Evolutionary conservation across 2,888 invertebrate genomes (phyloP), one percentile per base, ranked within the genome.

Genomic region (Malthinus flaveolus): DNA sequence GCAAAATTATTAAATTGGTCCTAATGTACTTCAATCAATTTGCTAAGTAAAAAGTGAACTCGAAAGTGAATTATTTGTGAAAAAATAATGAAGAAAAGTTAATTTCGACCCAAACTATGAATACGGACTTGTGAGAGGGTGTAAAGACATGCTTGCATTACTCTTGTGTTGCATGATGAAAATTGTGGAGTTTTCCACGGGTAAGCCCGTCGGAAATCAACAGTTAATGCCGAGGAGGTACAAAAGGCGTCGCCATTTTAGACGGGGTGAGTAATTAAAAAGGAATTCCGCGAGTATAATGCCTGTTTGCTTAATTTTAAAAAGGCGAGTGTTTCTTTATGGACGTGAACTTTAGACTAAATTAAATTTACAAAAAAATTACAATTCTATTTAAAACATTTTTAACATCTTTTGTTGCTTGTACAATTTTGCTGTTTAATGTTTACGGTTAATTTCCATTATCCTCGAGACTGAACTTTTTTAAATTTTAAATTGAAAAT

Each of bases 141-240:
- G 23, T 56, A 62, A 58, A 74, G 76, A 76, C 73, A 84, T 83
- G 83, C 81, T 84, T 77, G 80, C 83, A 76, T 78, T 84, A 74
- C 75, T 84, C 65, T 74, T 84, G 79, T 84, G 84, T 75, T 81
- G 83, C 76, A 83, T 84, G 77, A 83, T 84, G 83, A 84, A 84
- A 80, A 81, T 84, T 72, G 81, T 83, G 71, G 83, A 84, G 77
- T 81, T 82, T 72, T 82, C 82, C 66, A 74, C 76, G 64, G 76
- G 78, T 52, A 73, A 68, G 63, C 65, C 71, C 56, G 62, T 66
- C 32, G 61, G 44, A 11, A 54, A 59, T 55, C 59, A 57, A 48
- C 56, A 47, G 31, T 45, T 56, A 23, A n/a, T n/a, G n/a, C 11
- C 60, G 36, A 64, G 55, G 55, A 59, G 59, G n/a, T 63, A 67